Evolutionary conservation across 2,888 invertebrate species (phyloP).

Genomic region (Mamestra brassicae): DNA sequence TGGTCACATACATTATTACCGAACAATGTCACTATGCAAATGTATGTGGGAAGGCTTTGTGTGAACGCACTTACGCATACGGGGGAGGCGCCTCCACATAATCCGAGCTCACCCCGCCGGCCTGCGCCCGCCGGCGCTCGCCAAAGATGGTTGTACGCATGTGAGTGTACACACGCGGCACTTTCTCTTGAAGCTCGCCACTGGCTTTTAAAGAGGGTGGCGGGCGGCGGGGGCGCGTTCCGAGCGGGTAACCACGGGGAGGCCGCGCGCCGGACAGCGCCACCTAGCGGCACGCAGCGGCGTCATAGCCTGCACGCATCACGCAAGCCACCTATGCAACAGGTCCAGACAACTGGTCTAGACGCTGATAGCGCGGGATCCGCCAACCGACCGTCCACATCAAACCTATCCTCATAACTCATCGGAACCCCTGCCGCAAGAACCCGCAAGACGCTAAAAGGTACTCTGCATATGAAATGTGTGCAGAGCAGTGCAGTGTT

Average conservation of each 20-base stretch:
- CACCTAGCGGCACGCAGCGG: slow-evolving; percentile 68
- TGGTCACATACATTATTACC: slow-evolving; percentile 91
- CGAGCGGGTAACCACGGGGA: slow-evolving; percentile 91
- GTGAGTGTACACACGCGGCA: slow-evolving; percentile 90
- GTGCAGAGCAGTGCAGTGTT: slow-evolving; percentile 51
- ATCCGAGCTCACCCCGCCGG: slow-evolving; percentile 85
- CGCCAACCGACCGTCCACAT: slow-evolving; percentile 16
- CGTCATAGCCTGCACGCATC: slow-evolving; percentile 55
- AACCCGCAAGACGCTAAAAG: slow-evolving; percentile 7
- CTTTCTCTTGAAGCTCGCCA: slow-evolving; percentile 92
- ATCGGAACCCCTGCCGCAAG: not conserved
- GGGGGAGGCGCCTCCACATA: slow-evolving; percentile 87
- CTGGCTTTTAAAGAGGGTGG: slow-evolving; percentile 91
- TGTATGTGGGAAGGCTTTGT: slow-evolving; percentile 90
- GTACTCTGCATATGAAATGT: slow-evolving; percentile 11
- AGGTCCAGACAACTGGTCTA: slow-evolving; percentile 63
- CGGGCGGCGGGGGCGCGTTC: slow-evolving; percentile 81
- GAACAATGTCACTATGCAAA: slow-evolving; percentile 91
- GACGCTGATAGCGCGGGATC: slow-evolving; percentile 56
- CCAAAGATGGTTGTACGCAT: slow-evolving; percentile 89
- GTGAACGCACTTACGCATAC: slow-evolving; percentile 90
- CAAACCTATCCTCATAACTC: slow-evolving; percentile 18
- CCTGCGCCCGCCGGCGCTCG: slow-evolving; percentile 81
- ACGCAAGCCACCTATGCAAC: slow-evolving; percentile 61
- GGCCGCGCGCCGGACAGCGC: slow-evolving; percentile 79